phyloP scores from a whole-genome alignment of 2,888 invertebrate species.

The Drosophila rubida region DNA sequence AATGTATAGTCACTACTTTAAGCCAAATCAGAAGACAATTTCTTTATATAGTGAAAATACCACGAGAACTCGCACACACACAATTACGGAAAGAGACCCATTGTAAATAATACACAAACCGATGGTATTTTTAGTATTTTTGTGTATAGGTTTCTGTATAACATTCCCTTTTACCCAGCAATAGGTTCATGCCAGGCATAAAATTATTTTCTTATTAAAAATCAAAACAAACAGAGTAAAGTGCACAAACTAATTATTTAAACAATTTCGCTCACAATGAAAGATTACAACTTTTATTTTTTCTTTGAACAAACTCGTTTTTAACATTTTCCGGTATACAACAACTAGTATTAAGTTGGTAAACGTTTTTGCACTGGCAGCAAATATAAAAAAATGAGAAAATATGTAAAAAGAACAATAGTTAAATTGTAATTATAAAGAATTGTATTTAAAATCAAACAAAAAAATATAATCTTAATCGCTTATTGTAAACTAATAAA shows the following conservation, averaged over 20 bases:
- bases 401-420: constrained; percentile 81
- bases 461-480: constrained; percentile 70
- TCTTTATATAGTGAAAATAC: constrained; percentile 66
- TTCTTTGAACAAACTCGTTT: constrained; percentile 54
- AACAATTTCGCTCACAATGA: constrained; percentile 63
- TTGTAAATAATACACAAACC: constrained; percentile 69
- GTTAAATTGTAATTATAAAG: constrained; percentile 82
- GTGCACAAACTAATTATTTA: constrained; percentile 46
- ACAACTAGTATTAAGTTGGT: constrained; percentile 58
- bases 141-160: constrained; percentile 62
- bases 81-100: constrained; percentile 42
- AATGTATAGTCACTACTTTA: constrained; percentile 85
- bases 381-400: constrained; percentile 63
- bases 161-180: constrained; percentile 28
- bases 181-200: constrained; percentile 66
- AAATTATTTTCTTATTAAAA: constrained; percentile 72
- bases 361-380: constrained; percentile 83
- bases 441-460: constrained; percentile 72
- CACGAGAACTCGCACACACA: constrained; percentile 57
- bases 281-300: constrained; percentile 72
- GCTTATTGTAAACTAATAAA: constrained; percentile 83
- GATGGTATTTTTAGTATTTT: constrained; percentile 67
- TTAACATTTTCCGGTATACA: constrained; percentile 18
- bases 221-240: constrained; percentile 8
- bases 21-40: constrained; percentile 73